Percentiles rank a stretch among this genome's conserved stretches.
These are phyloP conservation scores for Strigamia transsilvanica DNA, from an alignment of 2,888 invertebrate species.

Conservation along the genomic window DNA sequence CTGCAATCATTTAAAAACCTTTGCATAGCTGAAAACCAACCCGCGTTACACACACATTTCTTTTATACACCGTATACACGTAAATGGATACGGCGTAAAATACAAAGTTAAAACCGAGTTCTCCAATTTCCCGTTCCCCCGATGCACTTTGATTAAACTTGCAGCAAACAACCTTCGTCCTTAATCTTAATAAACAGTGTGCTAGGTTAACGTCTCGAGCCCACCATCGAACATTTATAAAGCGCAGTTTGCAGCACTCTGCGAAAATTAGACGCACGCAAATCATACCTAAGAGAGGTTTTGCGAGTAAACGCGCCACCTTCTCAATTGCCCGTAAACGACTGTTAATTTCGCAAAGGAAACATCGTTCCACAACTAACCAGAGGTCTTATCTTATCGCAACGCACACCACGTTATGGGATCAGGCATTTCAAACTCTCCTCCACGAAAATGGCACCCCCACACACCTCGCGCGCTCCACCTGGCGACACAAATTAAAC, in stretches of 20 bases:
- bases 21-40: background rate
- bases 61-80: too few relatives aligned
- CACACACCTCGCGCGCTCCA: background rate
- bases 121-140: background rate
- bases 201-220: conserved; percentile 7
- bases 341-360: conserved; percentile 48
- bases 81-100: too few relatives aligned
- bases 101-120: background rate
- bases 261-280: conserved; percentile 23
- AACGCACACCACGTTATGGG: conserved; percentile 24
- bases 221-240: conserved; percentile 15
- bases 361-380: conserved; percentile 30
- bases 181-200: conserved; percentile 14
- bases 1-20: conserved; percentile 24
- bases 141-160: conserved; percentile 34
- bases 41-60: background rate
- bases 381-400: conserved; percentile 43
- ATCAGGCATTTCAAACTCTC: conserved; percentile 37
- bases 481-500: background rate
- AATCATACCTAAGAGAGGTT: conserved; percentile 40
- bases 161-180: background rate
- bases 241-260: background rate
- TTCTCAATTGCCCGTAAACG: conserved; percentile 40
- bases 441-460: background rate
- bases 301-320: conserved; percentile 19